These are phyloP conservation scores for Rhinoderma darwinii DNA, from an alignment of 2,113 vertebrate genomes.

Conservation along the genomic window DNA sequence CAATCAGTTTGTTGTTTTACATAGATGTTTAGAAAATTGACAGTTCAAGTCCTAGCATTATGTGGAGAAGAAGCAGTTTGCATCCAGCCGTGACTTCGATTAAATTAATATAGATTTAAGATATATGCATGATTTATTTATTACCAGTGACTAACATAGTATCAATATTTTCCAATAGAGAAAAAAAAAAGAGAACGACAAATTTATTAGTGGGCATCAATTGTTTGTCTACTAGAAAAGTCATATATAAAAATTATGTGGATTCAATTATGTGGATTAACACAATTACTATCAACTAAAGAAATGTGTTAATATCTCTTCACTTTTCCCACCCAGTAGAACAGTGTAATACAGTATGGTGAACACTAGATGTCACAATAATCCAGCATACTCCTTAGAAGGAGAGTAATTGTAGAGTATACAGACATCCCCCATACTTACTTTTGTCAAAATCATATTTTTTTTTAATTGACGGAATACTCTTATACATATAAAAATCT, in stretches of 20 bases:
- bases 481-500: neutral
- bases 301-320: neutral
- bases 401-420: neutral
- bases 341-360: neutral
- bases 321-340: neutral
- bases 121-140: neutral
- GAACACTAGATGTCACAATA: neutral
- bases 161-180: neutral
- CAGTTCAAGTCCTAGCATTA: neutral
- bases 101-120: neutral
- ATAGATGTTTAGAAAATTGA: neutral
- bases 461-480: no score
- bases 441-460: neutral
- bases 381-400: neutral
- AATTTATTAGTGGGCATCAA: neutral
- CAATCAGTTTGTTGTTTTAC: no score
- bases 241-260: neutral
- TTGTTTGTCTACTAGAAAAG: neutral
- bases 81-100: neutral
- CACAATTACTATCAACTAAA: no score
- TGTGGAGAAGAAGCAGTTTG: neutral
- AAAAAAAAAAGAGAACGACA: neutral
- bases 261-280: neutral
- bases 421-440: neutral
- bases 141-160: neutral